Conservation (phyloP, 37 sponge, comb jelly and placozoan genomes). For the Halichondria panicea region DNA sequence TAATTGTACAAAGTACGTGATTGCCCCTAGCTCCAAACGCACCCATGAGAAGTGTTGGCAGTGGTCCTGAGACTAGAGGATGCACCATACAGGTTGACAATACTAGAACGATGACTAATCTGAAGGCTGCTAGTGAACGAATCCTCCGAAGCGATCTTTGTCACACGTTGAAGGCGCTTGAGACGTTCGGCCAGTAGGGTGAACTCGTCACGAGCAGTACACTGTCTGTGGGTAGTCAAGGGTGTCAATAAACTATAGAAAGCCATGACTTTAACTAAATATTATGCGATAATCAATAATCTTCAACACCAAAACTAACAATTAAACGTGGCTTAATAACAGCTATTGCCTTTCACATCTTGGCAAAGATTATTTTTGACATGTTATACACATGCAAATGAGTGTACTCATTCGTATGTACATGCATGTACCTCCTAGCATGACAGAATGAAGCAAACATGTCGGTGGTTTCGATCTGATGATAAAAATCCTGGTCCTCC, state of each 20-base stretch:
- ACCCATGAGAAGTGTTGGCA: too few species aligned
- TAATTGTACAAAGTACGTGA: too few species aligned
- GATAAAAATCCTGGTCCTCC: conserved; percentile 55
- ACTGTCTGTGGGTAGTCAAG: too few species aligned
- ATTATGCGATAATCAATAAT: too few species aligned
- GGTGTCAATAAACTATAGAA: too few species aligned
- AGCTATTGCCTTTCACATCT: not conserved
- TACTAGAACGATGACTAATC: not conserved
- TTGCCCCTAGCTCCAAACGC: too few species aligned
- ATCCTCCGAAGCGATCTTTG: not conserved
- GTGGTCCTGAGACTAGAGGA: not conserved
- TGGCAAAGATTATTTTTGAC: not conserved
- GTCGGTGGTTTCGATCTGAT: conserved; percentile 40
- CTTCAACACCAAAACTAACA: too few species aligned
- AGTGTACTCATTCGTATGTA: too few species aligned
- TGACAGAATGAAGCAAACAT: conserved; percentile 67
- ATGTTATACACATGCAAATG: not conserved
- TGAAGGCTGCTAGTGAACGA: not conserved
- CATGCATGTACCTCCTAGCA: conserved; percentile 13
- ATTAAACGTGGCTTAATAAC: too few species aligned
- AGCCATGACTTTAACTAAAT: too few species aligned
- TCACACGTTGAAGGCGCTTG: not conserved
- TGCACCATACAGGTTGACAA: not conserved
- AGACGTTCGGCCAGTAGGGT: conserved; percentile 43
- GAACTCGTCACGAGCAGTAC: conserved; percentile 37